Base-by-base conservation (phyloP, 2,113 vertebrate genomes). In the Coptodon bakossiorum region DNA sequence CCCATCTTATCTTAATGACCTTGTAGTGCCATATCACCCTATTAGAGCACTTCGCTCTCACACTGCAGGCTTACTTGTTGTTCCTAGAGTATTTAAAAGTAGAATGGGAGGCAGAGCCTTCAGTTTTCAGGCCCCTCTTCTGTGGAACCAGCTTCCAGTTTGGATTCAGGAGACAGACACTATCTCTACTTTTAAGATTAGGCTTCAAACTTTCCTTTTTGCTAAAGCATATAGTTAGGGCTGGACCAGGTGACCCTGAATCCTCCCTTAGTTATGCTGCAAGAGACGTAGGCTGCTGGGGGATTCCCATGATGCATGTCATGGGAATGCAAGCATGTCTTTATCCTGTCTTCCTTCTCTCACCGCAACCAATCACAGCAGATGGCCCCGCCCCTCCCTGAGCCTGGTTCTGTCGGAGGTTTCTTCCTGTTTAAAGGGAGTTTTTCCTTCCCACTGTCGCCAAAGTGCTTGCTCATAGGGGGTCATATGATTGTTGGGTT, bases 231-330 rank as follows among this genome's bases (percentile, higher is more conserved):
- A 57, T 57, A 57, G 54, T 14, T 57, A 27, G 54, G 54, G 24
- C 24, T 57, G 24, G 24, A 57, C 22, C 54, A 57, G 54, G 54
- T 57, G 12, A 57, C 12, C 54, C 54, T 57, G 4, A 1, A 27
- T 57, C 24, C 24, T 57, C 54, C 24, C 54, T 1, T 27, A 57
- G 54, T 57, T 5, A 27, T 57, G 24, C 12, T 27, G 54, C 54
- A 57, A 8, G 14, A 57, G 54, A 0, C 0, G 54, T 27, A 57
- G 4, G 0, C 22, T 27, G 22, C 54, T 0, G 11, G 1, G 54
- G 12, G 9, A 56, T 56, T 56, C 53, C 53, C 3, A 13, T 1
- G 22, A 56, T 56, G 53, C 53, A 56, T 54, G n/a, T 54, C 52
- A 22, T 54, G 52, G 52, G 52, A 54, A 54, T 54, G 52, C 9